Evolutionary conservation across 2,113 vertebrate genomes (phyloP), one percentile per base, ranked within the genome.

Genomic region (Cromileptes altivelis): DNA sequence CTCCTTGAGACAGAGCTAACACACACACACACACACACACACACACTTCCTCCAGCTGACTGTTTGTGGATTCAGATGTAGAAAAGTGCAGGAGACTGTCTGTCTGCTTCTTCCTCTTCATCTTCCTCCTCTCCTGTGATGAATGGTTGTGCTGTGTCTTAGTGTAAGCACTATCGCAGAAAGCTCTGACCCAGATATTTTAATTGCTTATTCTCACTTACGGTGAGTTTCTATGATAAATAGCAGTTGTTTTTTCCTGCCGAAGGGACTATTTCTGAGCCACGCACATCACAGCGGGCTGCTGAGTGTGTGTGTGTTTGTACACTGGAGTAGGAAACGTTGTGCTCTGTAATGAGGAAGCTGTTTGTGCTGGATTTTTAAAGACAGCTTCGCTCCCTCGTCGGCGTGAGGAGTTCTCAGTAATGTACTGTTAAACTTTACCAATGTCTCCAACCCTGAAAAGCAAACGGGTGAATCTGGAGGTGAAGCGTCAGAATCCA

Each of bases 191-290:
- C 92, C 87, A 92, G 53, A 91, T 91, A 88, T 91, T 92, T 91
- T 92, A 92, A 92, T 92, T 92, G 92, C 73, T 91, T 88, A 89
- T 85, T 84, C 78, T 87, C 78, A 92, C 92, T 92, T 85, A 82
- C 27, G 56, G 55, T 72, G 80, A 86, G 84, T 72, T 82, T 77
- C 67, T 76, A 72, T 92, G 88, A 92, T 91, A 88, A 92, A 92
- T 89, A 90, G 82, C 80, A 72, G 80, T 89, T 86, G 88, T 88
- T 80, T 86, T 78, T 89, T 84, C 74, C 57, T 82, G 78, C 75
- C 42, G 65, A 79, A 78, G 78, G 71, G 82, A 89, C 84, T 90
- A 81, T 90, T 90, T 89, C 77, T 85, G 89, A 88, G 82, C 75
- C 53, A 17, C 8, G 56, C 78, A 65, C 85, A 92, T 82, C 85